phyloP scores from a whole-genome alignment of 2,888 invertebrate genomes.

The Brachypalpus laphriformis region DNA sequence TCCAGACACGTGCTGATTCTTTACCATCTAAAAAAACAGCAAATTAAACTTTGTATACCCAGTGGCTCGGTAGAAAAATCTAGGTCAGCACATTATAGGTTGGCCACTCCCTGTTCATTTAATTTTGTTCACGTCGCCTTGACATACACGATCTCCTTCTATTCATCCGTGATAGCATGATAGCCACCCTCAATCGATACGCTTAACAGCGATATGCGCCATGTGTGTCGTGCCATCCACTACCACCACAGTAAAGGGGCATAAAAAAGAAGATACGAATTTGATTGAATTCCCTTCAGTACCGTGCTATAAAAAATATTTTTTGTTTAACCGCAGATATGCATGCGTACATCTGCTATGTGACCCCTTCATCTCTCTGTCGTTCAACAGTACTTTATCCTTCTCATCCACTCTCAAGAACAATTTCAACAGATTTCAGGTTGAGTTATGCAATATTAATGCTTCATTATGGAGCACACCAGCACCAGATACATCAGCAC shows the following conservation, averaged over 20 bases:
- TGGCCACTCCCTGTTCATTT: slow-evolving; percentile 59
- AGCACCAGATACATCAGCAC: not conserved
- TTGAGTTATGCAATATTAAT: slow-evolving; percentile 59
- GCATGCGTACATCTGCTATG: slow-evolving; percentile 16
- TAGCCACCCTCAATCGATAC: slow-evolving; percentile 48
- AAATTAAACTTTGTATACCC: slow-evolving; percentile 15
- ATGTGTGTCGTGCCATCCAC: slow-evolving; percentile 34
- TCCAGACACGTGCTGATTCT: slow-evolving; percentile 2
- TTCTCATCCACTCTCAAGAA: slow-evolving; percentile 22
- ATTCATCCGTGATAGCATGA: not conserved
- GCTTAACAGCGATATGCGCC: slow-evolving; percentile 22
- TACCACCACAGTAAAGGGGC: not conserved
- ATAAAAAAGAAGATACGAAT: slow-evolving; percentile 12
- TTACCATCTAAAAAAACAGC: slow-evolving; percentile 1
- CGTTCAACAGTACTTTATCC: not conserved
- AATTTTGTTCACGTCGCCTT: slow-evolving; percentile 52
- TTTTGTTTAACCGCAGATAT: slow-evolving; percentile 3
- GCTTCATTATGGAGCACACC: slow-evolving; percentile 28
- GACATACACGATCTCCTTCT: slow-evolving; percentile 40
- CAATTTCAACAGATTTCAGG: slow-evolving; percentile 44
- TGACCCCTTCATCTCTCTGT: not conserved
- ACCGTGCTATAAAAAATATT: not conserved
- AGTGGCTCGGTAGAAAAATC: slow-evolving; percentile 11
- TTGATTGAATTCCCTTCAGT: slow-evolving; percentile 45
- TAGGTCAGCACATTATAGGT: slow-evolving; percentile 45